phyloP scores from a whole-genome alignment of 35 echinoderm and acorn worm species.

The Heliocidaris erythrogramma region DNA sequence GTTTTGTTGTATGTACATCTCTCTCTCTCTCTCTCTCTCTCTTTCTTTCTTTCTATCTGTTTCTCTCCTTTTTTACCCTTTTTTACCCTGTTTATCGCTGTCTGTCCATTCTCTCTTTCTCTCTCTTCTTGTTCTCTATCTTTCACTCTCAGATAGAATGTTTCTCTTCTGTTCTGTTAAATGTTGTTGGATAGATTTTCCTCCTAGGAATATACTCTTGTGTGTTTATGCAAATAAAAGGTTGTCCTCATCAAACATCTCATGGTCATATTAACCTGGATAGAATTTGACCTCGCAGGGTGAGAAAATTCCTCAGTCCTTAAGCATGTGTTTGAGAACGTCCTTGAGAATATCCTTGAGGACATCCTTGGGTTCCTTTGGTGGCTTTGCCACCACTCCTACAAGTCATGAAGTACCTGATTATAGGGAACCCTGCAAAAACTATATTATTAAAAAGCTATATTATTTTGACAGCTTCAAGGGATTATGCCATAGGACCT shows the following conservation, averaged over 20 bases:
- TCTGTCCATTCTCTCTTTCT: background rate
- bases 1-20: background rate
- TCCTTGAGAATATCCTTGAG: background rate
- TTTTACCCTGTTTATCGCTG: background rate
- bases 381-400: background rate
- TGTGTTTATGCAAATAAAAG: too few relatives aligned
- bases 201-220: too few relatives aligned
- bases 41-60: background rate
- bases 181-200: too few relatives aligned
- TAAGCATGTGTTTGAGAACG: background rate
- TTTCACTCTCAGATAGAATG: too few relatives aligned
- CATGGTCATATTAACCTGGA: background rate
- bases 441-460: too few relatives aligned
- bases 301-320: background rate
- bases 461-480: background rate
- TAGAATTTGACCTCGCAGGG: background rate
- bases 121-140: background rate
- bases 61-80: background rate
- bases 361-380: background rate
- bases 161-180: too few relatives aligned
- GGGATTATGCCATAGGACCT: background rate
- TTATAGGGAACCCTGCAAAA: too few relatives aligned
- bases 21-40: background rate
- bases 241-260: too few relatives aligned
- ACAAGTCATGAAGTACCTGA: too few relatives aligned